Evolutionary conservation across 2,888 invertebrate genomes (phyloP).

Genomic region (Eristalis pertinax): DNA sequence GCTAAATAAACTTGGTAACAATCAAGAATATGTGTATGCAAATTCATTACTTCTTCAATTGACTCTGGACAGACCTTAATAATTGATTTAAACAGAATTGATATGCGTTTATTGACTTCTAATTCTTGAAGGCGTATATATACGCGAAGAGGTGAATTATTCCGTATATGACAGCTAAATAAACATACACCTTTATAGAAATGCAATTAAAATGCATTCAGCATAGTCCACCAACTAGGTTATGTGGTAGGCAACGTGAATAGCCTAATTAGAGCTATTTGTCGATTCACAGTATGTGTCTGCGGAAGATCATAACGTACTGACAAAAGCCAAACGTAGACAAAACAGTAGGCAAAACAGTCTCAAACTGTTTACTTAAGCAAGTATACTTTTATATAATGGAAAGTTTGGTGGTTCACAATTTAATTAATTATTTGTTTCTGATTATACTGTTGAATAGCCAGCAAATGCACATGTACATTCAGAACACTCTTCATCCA

Average conservation of each 20-base stretch:
- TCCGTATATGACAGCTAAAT: neutral
- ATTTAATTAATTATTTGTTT: too few relatives aligned
- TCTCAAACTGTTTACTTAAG: neutral
- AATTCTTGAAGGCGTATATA: neutral
- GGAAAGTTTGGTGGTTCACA: slow-evolving; percentile 4
- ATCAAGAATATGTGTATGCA: neutral
- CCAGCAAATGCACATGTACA: too few relatives aligned
- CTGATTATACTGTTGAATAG: too few relatives aligned
- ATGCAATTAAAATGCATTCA: slow-evolving; percentile 20
- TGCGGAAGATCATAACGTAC: neutral
- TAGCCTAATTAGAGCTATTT: slow-evolving; percentile 38
- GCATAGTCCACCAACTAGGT: slow-evolving; percentile 18
- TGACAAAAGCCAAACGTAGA: slow-evolving; percentile 15
- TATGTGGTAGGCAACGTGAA: slow-evolving; percentile 29
- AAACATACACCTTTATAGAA: neutral
- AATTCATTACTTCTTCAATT: neutral
- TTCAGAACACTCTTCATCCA: too few relatives aligned
- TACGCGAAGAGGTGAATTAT: neutral
- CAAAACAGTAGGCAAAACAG: slow-evolving; percentile 25
- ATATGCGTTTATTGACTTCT: neutral
- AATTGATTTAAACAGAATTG: neutral
- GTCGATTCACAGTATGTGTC: slow-evolving; percentile 38
- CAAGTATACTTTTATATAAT: neutral
- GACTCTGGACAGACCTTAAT: neutral
- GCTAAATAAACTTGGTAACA: neutral